Evolutionary conservation across 2,113 vertebrate genomes (phyloP).

Genomic region (Caretta caretta): DNA sequence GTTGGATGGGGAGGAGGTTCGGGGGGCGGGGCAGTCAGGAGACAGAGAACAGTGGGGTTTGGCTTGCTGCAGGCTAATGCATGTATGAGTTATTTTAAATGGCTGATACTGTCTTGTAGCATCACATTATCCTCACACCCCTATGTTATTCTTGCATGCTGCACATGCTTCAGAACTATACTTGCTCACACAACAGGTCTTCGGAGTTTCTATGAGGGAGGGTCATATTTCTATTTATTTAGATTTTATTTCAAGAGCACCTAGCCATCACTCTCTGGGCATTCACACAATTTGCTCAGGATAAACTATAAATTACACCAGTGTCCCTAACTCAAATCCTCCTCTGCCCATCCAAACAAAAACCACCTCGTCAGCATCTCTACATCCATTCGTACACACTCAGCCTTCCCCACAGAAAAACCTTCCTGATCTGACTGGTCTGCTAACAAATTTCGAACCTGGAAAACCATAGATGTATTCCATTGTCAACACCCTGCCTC

Average conservation of each 20-base stretch:
- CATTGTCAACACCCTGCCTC: not conserved
- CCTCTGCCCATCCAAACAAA: not conserved
- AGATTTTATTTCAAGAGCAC: not conserved
- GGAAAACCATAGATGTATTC: not conserved
- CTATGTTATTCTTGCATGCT: not conserved
- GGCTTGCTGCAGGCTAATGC: not conserved
- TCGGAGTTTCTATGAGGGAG: not conserved
- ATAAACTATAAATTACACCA: not conserved
- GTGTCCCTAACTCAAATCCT: not conserved
- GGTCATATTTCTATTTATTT: not conserved
- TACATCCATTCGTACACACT: not conserved
- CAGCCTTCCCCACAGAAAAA: not conserved
- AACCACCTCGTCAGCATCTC: not conserved
- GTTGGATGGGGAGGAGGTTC: too few species aligned
- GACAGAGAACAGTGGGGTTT: too few species aligned
- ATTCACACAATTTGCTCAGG: not conserved
- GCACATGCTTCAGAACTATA: not conserved
- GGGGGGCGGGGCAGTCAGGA: too few species aligned
- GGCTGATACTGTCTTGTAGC: not conserved
- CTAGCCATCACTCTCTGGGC: not conserved
- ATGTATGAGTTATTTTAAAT: not conserved
- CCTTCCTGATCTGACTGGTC: not conserved
- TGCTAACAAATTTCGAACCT: not conserved
- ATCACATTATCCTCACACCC: not conserved
- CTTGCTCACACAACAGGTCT: not conserved